Evolutionary conservation across 2,888 invertebrate species (phyloP).

Genomic region (Agrotis clavis): DNA sequence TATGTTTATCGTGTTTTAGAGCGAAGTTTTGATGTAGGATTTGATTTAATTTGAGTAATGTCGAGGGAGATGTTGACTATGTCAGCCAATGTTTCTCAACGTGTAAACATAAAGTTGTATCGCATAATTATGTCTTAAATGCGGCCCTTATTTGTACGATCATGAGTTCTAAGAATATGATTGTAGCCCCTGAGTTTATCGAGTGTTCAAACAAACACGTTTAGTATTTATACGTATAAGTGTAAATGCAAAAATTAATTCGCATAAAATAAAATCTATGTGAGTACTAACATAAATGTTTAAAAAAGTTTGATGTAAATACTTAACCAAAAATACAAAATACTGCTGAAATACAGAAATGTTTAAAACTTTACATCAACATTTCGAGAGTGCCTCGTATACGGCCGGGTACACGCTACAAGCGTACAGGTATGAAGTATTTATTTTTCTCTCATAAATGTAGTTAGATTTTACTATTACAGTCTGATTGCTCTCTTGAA

Average conservation of each 20-base stretch:
- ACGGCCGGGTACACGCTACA: neutral
- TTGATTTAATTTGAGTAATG: slow-evolving; percentile 28
- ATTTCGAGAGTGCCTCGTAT: slow-evolving; percentile 28
- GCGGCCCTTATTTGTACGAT: neutral
- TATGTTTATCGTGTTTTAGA: slow-evolving; percentile 32
- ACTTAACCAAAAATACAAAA: slow-evolving; percentile 6
- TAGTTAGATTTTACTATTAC: slow-evolving; percentile 42
- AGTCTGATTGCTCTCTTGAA: slow-evolving; percentile 42
- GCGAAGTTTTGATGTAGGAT: slow-evolving; percentile 29
- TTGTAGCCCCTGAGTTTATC: neutral
- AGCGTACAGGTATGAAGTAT: slow-evolving; percentile 31
- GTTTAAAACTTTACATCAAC: slow-evolving; percentile 16
- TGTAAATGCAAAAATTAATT: neutral
- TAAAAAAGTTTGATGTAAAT: neutral
- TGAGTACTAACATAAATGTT: neutral
- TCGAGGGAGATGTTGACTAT: neutral
- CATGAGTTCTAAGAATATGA: neutral
- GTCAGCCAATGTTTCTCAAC: neutral
- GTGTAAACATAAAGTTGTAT: slow-evolving; percentile 7
- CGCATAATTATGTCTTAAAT: neutral
- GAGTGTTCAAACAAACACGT: neutral
- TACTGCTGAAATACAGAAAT: slow-evolving; percentile 6
- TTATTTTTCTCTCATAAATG: slow-evolving; percentile 41
- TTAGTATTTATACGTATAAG: neutral
- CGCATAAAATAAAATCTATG: neutral